Conservation (phyloP, 2,888 invertebrate species). For the Xestia c-nigrum region DNA sequence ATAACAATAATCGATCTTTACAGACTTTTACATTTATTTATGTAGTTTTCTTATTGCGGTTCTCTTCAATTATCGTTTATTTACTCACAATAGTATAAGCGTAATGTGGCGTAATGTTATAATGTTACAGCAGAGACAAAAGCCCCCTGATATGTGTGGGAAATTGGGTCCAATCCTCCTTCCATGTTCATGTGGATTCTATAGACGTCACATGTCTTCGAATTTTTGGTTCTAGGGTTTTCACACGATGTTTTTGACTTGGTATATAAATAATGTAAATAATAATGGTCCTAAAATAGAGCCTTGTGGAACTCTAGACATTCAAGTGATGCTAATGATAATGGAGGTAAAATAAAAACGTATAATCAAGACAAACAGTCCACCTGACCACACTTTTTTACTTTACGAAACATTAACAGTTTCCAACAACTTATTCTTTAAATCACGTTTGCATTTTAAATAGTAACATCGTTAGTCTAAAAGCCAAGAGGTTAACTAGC, state of each 20-base stretch:
- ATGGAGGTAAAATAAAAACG: neutral
- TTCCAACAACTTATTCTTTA: conserved; percentile 10
- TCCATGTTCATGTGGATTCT: neutral
- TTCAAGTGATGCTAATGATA: neutral
- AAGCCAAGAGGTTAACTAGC: conserved; percentile 51
- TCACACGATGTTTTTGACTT: neutral
- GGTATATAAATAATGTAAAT: no score
- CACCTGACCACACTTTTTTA: neutral
- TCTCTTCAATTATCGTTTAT: neutral
- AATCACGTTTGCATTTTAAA: conserved; percentile 21
- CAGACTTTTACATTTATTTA: no score
- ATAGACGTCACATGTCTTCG: neutral
- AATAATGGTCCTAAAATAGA: neutral
- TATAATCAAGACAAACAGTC: neutral
- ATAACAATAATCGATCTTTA: no score
- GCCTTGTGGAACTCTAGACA: neutral
- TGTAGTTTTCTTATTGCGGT: neutral
- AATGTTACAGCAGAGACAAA: neutral
- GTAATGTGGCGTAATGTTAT: neutral
- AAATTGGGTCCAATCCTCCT: neutral
- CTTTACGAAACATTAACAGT: neutral
- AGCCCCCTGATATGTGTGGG: neutral
- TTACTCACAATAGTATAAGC: neutral
- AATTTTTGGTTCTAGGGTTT: neutral
- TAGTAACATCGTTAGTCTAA: conserved; percentile 12